Base-by-base conservation (phyloP, 2,797 vertebrate species). In the Acanthurus leucopareius region DNA sequence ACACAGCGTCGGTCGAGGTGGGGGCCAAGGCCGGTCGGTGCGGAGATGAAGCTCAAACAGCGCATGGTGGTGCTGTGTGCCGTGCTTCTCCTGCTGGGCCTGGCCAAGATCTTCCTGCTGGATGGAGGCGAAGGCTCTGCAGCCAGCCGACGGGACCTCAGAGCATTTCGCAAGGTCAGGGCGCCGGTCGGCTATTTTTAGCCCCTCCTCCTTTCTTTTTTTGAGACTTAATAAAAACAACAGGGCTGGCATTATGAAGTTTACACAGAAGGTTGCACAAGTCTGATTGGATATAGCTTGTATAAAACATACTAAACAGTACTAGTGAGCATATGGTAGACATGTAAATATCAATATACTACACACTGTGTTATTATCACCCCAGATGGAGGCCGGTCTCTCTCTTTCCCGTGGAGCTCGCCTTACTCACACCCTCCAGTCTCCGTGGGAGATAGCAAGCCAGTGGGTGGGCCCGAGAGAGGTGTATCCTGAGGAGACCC, bases 381-480 rank as follows among this genome's bases (percentile, higher is more conserved):
- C 57, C 28, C 95, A 96, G 58, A 98, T 99, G 98, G 97, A 99
- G 94, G 92, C 95, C 0, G 94, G 96, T 68, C 95, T 99, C 63
- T 91, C 89, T 4, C 90, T 99, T 44, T 95, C 96, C 51, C 95
- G 97, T 53, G 96, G 96, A 0, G 97, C 97, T 7, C 96, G 95
- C 1, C 96, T 99, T 58, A 96, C 97, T 28, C 97, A 99, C 82
- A 99, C 98, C 0, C 92, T 99, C 65, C 98, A 99, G 91, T 99
- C 98, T 22, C 97, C 98, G 0, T 99, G 98, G 98, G 98, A 99
- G 92, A 98, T 99, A 83, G 98, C 98, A 0, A 96, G 97, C 45
- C 98, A 99, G 45, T 99, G 98, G 98, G 98, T 99, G 64, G 97
- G 98, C 66, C 98, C 98, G 0, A 95, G 97, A 11, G 98, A 99